Conservation (phyloP, 2,797 vertebrate genomes). For the Hippopotamyrus pictus region DNA sequence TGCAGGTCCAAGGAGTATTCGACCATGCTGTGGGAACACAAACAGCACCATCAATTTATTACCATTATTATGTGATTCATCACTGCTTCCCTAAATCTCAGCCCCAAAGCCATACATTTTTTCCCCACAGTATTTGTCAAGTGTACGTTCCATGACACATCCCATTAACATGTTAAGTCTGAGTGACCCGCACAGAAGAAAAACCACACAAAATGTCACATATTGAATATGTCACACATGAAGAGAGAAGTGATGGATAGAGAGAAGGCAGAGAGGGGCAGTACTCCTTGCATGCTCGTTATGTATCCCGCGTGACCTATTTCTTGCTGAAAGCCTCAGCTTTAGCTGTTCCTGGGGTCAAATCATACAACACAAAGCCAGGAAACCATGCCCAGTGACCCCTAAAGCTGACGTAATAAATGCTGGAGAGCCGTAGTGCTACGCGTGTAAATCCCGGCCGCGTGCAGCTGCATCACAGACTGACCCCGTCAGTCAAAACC, state of each 20-base stretch:
- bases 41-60: neutral
- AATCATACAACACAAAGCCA: neutral
- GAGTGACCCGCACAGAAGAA: neutral
- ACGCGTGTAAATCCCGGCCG: neutral
- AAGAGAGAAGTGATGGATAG: neutral
- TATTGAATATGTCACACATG: too few species aligned
- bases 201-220: neutral
- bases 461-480: neutral
- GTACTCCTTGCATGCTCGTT: neutral
- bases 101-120: neutral
- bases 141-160: neutral
- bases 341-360: neutral
- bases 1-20: conserved; percentile 95
- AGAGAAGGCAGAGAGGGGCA: neutral
- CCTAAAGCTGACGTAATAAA: neutral
- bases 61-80: neutral
- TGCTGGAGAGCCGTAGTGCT: neutral
- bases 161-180: neutral
- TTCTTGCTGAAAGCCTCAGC: neutral
- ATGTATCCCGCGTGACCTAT: neutral
- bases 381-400: neutral
- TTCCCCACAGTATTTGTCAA: neutral
- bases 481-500: neutral
- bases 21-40: conserved; percentile 72
- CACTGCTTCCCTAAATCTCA: neutral